phyloP scores from a whole-genome alignment of 2,797 vertebrate species.

The Buphagus erythrorhynchus region DNA sequence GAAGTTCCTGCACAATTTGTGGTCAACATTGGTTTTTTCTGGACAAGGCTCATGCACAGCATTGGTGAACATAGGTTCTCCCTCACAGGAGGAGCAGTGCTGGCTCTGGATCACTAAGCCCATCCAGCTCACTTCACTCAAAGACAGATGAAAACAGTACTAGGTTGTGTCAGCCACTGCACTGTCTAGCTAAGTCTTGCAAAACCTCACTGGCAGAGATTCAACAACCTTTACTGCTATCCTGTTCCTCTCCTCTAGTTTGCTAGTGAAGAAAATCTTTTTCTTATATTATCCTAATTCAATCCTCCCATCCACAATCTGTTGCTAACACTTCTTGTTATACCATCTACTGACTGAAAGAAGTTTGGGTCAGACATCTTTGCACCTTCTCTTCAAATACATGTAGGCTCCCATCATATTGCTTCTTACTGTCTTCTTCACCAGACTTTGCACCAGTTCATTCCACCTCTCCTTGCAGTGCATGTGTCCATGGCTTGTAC shows the following conservation, averaged over 20 bases:
- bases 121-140: neutral
- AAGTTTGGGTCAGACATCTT: neutral
- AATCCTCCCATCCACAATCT: neutral
- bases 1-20: neutral
- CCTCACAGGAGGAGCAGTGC: neutral
- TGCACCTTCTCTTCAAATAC: neutral
- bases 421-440: neutral
- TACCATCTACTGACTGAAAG: neutral
- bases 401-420: fast-evolving
- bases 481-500: neutral
- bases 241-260: neutral
- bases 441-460: neutral
- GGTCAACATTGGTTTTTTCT: neutral
- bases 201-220: neutral
- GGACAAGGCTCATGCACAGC: neutral
- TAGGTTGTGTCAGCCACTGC: neutral
- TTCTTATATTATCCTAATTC: neutral
- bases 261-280: neutral
- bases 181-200: neutral
- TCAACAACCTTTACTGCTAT: neutral
- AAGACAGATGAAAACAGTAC: neutral
- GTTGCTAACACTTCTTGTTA: neutral
- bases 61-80: fast-evolving
- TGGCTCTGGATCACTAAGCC: neutral
- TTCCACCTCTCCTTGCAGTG: neutral